Percentiles rank a stretch among this genome's conserved stretches.
Evolutionary conservation across 2,113 vertebrate species (phyloP).

Genomic region (Vicugna pacos): DNA sequence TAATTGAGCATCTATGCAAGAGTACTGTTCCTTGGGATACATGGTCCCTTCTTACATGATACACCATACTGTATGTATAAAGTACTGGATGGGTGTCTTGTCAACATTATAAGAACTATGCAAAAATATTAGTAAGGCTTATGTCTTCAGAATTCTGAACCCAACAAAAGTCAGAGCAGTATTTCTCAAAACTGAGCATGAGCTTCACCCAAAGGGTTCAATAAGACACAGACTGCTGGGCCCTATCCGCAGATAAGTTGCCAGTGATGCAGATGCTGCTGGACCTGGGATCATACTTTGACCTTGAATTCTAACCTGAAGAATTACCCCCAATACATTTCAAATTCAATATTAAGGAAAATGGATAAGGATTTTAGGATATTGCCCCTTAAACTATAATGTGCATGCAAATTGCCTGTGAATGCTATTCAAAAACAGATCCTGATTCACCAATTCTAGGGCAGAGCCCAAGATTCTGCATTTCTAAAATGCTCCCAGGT

Average conservation of each 20-base stretch:
- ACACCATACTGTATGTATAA: neutral
- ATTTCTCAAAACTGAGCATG: neutral
- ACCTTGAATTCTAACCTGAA: neutral
- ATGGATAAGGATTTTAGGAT: neutral
- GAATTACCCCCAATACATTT: neutral
- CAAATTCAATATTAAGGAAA: neutral
- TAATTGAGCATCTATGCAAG: neutral
- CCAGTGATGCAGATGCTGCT: neutral
- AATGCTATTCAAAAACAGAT: neutral
- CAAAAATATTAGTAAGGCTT: conserved; percentile 7
- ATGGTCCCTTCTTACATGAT: neutral
- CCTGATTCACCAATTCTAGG: neutral
- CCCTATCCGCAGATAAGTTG: neutral
- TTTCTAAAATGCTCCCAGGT: neutral
- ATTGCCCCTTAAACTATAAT: neutral
- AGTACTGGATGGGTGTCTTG: neutral
- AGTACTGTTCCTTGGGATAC: neutral
- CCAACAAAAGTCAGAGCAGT: neutral
- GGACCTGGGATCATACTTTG: neutral
- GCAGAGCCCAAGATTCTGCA: neutral
- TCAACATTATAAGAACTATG: neutral
- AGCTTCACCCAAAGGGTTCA: neutral
- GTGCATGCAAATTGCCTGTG: neutral
- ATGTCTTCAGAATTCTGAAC: conserved; percentile 6
- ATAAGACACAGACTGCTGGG: neutral